These are phyloP conservation scores for Serripes groenlandicus DNA, from an alignment of 2,888 invertebrate species.

Conservation along the genomic window DNA sequence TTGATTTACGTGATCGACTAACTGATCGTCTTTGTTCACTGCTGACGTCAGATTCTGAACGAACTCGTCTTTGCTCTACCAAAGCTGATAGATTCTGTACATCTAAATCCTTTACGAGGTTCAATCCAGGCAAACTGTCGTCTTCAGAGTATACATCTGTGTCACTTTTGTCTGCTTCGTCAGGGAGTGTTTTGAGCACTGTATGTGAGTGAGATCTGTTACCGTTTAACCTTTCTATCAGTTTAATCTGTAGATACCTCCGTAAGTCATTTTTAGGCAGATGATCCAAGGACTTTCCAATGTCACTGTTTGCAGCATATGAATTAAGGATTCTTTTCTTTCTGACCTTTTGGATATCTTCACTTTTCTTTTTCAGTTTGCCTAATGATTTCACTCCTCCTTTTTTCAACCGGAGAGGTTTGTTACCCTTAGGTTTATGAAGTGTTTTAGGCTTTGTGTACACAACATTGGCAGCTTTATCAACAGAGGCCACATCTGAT, in stretches of 20 bases:
- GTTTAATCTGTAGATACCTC: constrained; percentile 57
- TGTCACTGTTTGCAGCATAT: constrained; percentile 33
- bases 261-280: constrained; percentile 59
- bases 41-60: constrained; percentile 15
- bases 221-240: constrained; percentile 37
- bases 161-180: constrained; percentile 7
- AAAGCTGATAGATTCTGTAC: constrained; percentile 46
- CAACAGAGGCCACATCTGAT: background rate
- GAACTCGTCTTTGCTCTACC: constrained; percentile 34
- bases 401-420: constrained; percentile 1
- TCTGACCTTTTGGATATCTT: constrained; percentile 24
- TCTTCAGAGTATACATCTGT: constrained; percentile 27
- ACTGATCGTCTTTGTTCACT: background rate
- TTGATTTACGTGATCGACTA: constrained; percentile 22
- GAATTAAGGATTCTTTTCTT: constrained; percentile 53
- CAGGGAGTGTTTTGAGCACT: background rate
- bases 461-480: background rate
- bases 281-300: constrained; percentile 32
- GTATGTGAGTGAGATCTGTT: background rate
- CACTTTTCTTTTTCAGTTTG: constrained; percentile 48
- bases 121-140: constrained; percentile 32
- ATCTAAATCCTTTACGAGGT: constrained; percentile 18
- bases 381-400: constrained; percentile 41
- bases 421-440: background rate
- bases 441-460: background rate